phyloP scores from a whole-genome alignment of 1,140 invertebrate genomes.

The Spodoptera litura region DNA sequence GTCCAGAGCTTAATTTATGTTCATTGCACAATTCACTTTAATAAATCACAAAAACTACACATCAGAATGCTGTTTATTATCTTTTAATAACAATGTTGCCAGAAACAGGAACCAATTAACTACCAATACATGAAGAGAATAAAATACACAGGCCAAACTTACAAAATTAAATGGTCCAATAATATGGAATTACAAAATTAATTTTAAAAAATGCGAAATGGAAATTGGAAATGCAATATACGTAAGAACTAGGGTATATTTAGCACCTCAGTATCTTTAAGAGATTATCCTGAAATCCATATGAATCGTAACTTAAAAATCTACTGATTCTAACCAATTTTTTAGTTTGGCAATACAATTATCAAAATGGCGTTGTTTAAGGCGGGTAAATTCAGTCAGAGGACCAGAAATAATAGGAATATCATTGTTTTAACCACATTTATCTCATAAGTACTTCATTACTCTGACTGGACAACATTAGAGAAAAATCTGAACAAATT shows the following conservation, averaged over 20 bases:
- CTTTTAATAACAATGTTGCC: slow-evolving; percentile 27
- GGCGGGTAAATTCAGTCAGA: slow-evolving; percentile 21
- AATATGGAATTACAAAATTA: slow-evolving; percentile 57
- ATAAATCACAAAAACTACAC: background rate
- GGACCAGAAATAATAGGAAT: background rate
- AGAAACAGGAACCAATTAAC: background rate
- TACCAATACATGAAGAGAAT: slow-evolving; percentile 13
- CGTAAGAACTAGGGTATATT: slow-evolving; percentile 63
- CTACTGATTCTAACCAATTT: slow-evolving; percentile 65
- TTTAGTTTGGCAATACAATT: slow-evolving; percentile 65
- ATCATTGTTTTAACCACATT: background rate
- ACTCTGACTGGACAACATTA: background rate
- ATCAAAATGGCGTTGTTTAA: slow-evolving; percentile 21
- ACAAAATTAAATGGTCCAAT: slow-evolving; percentile 40
- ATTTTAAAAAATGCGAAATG: slow-evolving; percentile 65
- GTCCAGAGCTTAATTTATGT: background rate
- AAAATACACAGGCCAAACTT: slow-evolving; percentile 29
- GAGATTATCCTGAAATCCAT: slow-evolving; percentile 69
- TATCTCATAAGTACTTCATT: background rate
- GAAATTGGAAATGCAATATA: slow-evolving; percentile 49
- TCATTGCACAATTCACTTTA: slow-evolving; percentile 2
- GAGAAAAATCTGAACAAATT: background rate
- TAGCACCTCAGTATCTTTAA: slow-evolving; percentile 72
- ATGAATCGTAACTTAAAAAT: slow-evolving; percentile 65
- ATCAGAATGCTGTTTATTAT: background rate